Conservation (phyloP, 2,888 invertebrate genomes). For the Caenorhabditis wallacei region DNA sequence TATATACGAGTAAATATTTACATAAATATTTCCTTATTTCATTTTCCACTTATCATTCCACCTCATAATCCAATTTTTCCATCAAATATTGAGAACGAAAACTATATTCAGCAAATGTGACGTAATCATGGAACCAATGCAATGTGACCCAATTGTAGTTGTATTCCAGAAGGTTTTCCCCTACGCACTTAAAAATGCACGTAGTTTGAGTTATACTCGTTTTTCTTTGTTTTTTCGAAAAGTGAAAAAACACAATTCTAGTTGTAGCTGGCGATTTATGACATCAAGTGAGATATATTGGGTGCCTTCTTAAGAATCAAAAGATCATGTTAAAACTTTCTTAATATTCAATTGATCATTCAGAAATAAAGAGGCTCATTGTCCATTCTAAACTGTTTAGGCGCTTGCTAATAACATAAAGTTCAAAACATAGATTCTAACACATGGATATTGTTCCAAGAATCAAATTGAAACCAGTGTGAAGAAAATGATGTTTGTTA, state of each 20-base stretch:
- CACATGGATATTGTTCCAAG: no score
- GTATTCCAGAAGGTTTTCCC: slow-evolving; percentile 10
- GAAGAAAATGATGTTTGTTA: no score
- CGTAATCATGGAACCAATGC: neutral
- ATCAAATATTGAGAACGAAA: neutral
- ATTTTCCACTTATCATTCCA: no score
- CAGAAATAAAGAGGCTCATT: slow-evolving; percentile 12
- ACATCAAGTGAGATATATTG: neutral
- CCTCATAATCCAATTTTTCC: no score
- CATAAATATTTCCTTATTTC: no score
- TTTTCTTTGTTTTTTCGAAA: neutral
- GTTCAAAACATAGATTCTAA: neutral
- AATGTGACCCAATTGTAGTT: slow-evolving; percentile 1
- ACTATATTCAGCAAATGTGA: neutral
- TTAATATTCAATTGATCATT: slow-evolving; percentile 35
- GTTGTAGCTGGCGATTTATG: neutral
- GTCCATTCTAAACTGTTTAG: slow-evolving; percentile 7
- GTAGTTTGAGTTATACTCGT: slow-evolving; percentile 1
- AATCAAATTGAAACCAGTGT: no score
- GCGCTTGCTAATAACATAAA: slow-evolving; percentile 3
- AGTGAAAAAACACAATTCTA: slow-evolving; percentile 2
- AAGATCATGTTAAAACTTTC: slow-evolving; percentile 16
- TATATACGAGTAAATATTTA: no score
- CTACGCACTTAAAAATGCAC: slow-evolving; percentile 15
- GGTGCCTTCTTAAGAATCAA: neutral